Percentiles rank a stretch among this genome's conserved stretches.
Conservation (phyloP, 1,140 invertebrate genomes). For the Drosophila bipectinata region DNA sequence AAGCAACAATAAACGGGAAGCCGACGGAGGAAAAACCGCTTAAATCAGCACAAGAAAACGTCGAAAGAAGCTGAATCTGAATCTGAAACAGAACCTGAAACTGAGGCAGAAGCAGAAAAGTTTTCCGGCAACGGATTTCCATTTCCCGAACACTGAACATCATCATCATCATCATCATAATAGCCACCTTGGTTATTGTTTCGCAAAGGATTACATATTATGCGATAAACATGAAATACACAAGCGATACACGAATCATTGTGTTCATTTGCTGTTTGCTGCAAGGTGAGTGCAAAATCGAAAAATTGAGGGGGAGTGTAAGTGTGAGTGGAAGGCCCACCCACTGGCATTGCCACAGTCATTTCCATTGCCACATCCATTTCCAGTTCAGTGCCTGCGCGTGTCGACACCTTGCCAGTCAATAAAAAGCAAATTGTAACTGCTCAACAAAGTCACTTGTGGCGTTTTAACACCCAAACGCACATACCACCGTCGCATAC, state of each 20-base stretch:
- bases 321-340: neutral
- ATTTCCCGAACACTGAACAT: conserved; percentile 28
- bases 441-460: conserved; percentile 77
- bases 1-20: conserved; percentile 65
- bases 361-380: conserved; percentile 16
- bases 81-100: neutral
- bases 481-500: conserved; percentile 46
- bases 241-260: conserved; percentile 75
- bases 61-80: conserved; percentile 3
- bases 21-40: conserved; percentile 58
- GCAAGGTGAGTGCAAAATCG: conserved; percentile 74
- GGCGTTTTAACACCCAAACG: conserved; percentile 74
- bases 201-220: conserved; percentile 73
- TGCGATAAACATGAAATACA: conserved; percentile 79
- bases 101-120: conserved; percentile 31
- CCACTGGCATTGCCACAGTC: neutral
- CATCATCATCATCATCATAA: conserved; percentile 53
- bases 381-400: conserved; percentile 51
- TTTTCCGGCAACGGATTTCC: conserved; percentile 33
- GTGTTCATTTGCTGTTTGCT: conserved; percentile 79
- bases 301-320: neutral
- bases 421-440: conserved; percentile 83
- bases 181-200: conserved; percentile 38
- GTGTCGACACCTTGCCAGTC: conserved; percentile 70
- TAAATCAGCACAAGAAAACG: conserved; percentile 57